A percentile compares a stretch with the other conserved stretches of the same genome.
Evolutionary conservation across 2,113 vertebrate species (phyloP).

Genomic region (Sorex araneus): DNA sequence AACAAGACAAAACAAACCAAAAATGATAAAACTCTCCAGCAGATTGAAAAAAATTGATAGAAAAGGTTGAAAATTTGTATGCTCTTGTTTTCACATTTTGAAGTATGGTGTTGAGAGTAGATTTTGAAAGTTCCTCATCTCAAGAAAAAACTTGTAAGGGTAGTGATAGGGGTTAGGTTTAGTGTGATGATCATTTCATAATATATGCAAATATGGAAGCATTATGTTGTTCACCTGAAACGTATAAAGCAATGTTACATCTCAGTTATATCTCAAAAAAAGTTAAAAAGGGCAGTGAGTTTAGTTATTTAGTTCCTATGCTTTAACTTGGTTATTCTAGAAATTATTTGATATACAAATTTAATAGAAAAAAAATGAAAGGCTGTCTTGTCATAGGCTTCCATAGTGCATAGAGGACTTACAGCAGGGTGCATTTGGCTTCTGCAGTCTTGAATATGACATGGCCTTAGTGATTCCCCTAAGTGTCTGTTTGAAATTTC

Average conservation of each 20-base stretch:
- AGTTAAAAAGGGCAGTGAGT: neutral
- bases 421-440: neutral
- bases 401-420: neutral
- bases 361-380: slow-evolving; percentile 24
- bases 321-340: slow-evolving; percentile 51
- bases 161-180: neutral
- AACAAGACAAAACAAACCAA: too few species aligned
- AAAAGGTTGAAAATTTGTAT: slow-evolving; percentile 45
- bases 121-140: neutral
- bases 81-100: neutral
- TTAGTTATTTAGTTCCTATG: slow-evolving; percentile 30
- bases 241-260: neutral
- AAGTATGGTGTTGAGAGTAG: neutral
- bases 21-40: too few species aligned
- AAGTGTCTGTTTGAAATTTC: slow-evolving; percentile 51
- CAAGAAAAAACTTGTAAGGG: neutral
- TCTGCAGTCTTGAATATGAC: neutral
- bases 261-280: neutral
- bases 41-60: neutral
- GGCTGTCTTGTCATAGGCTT: neutral
- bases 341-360: slow-evolving; percentile 48
- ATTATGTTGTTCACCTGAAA: neutral
- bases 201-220: neutral
- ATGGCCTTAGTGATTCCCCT: neutral
- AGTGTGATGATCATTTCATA: neutral